phyloP scores from a whole-genome alignment of 2,113 vertebrate genomes.

The Heptranchias perlo region DNA sequence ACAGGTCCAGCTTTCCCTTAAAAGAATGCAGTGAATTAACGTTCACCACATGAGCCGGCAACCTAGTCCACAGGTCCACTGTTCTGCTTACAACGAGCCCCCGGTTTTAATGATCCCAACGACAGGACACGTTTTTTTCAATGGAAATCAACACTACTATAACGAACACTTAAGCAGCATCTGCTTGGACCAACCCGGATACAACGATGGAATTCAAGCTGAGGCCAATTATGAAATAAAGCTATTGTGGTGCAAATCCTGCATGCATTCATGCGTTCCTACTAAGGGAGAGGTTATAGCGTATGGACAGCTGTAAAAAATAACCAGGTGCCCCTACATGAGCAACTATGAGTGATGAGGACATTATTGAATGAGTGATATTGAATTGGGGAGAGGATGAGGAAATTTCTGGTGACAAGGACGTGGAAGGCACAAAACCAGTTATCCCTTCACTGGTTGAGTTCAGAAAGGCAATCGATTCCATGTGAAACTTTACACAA shows the following conservation, averaged over 20 bases:
- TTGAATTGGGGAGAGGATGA: background rate
- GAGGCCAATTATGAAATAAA: background rate
- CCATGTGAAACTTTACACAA: background rate
- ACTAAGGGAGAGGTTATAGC: background rate
- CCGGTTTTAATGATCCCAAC: background rate
- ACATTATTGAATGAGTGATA: background rate
- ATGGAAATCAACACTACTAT: background rate
- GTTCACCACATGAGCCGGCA: background rate
- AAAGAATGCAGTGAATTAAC: background rate
- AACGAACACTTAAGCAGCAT: background rate
- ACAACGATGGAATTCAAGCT: background rate
- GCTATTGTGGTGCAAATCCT: background rate
- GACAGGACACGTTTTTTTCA: background rate
- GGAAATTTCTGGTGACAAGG: background rate
- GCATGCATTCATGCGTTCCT: background rate
- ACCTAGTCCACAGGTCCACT: background rate
- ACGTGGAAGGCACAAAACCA: background rate
- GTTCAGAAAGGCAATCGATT: background rate
- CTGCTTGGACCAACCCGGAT: background rate
- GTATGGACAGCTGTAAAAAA: background rate
- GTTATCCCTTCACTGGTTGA: background rate
- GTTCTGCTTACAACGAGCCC: background rate
- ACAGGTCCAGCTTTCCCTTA: background rate
- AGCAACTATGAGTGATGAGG: background rate
- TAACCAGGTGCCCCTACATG: background rate